These are phyloP conservation scores for Pharmacophagus antenor DNA, from an alignment of 2,888 invertebrate species.

Conservation along the genomic window DNA sequence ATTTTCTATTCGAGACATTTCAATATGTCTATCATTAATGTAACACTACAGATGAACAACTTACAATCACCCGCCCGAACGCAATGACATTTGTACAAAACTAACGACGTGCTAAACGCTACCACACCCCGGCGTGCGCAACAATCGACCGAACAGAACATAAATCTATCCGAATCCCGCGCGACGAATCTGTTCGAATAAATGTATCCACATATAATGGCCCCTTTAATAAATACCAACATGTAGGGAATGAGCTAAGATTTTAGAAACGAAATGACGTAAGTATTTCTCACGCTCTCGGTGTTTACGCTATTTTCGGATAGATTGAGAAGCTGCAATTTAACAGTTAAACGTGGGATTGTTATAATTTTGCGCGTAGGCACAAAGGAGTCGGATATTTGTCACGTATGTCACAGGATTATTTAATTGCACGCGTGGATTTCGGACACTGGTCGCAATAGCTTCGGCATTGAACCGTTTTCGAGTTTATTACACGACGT, in stretches of 20 bases:
- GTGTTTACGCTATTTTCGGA: conserved; percentile 24
- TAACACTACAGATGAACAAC: conserved; percentile 10
- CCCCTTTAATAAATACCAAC: conserved; percentile 75
- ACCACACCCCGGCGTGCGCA: conserved; percentile 39
- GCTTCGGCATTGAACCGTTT: conserved; percentile 11
- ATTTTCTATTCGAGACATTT: not conserved
- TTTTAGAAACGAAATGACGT: conserved; percentile 41
- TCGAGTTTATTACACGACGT: conserved; percentile 23
- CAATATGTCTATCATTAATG: not conserved
- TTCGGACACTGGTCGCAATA: conserved; percentile 32
- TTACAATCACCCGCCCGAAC: conserved; percentile 3
- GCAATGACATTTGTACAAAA: conserved; percentile 31
- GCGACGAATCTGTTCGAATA: conserved; percentile 60
- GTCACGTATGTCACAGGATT: conserved; percentile 42
- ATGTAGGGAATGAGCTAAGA: conserved; percentile 48
- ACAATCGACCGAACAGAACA: conserved; percentile 42
- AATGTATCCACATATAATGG: conserved; percentile 62
- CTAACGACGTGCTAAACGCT: conserved; percentile 35
- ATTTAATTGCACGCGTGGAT: conserved; percentile 41
- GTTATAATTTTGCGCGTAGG: conserved; percentile 46
- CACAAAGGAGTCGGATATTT: conserved; percentile 43
- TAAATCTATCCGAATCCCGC: conserved; percentile 53
- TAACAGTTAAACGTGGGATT: conserved; percentile 43
- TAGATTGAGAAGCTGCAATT: conserved; percentile 37
- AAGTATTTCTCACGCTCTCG: conserved; percentile 32